Evolutionary conservation across 2,888 invertebrate genomes (phyloP).

Genomic region (Xylophagus ater): DNA sequence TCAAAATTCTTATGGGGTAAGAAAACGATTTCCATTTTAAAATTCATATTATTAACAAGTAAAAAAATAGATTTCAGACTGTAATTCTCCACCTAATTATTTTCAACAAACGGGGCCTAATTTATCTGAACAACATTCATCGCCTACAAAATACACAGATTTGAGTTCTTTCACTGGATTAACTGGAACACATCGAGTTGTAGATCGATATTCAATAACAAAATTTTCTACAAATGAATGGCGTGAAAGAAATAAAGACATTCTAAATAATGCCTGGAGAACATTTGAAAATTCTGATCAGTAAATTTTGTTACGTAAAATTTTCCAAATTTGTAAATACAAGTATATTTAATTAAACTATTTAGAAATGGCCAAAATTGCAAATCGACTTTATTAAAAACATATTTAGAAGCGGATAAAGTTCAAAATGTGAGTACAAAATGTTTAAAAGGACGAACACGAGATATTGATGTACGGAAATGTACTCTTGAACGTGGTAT

Average conservation of each 20-base stretch:
- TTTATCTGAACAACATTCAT: no score
- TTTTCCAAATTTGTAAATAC: not conserved
- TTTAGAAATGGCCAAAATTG: slow-evolving; percentile 47
- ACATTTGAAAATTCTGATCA: slow-evolving; percentile 15
- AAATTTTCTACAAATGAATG: slow-evolving; percentile 63
- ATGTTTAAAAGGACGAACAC: slow-evolving; percentile 51
- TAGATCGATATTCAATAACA: slow-evolving; percentile 64
- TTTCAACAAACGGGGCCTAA: no score
- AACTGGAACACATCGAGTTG: slow-evolving; percentile 62
- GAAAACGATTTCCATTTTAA: no score
- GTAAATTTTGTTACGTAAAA: not conserved
- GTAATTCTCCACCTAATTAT: no score
- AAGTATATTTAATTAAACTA: not conserved
- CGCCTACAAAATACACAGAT: no score
- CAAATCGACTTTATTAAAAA: slow-evolving; percentile 51
- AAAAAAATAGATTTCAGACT: no score
- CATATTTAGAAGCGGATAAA: slow-evolving; percentile 54
- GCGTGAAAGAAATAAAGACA: slow-evolving; percentile 49
- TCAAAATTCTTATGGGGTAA: no score
- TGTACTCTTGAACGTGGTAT: slow-evolving; percentile 60
- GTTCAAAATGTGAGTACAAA: slow-evolving; percentile 57
- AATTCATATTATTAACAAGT: no score
- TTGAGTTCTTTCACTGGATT: slow-evolving; percentile 58
- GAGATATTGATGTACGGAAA: slow-evolving; percentile 64
- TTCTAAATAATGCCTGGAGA: slow-evolving; percentile 37